Conservation (phyloP, 2,113 vertebrate genomes). For the Amia ocellicauda region DNA sequence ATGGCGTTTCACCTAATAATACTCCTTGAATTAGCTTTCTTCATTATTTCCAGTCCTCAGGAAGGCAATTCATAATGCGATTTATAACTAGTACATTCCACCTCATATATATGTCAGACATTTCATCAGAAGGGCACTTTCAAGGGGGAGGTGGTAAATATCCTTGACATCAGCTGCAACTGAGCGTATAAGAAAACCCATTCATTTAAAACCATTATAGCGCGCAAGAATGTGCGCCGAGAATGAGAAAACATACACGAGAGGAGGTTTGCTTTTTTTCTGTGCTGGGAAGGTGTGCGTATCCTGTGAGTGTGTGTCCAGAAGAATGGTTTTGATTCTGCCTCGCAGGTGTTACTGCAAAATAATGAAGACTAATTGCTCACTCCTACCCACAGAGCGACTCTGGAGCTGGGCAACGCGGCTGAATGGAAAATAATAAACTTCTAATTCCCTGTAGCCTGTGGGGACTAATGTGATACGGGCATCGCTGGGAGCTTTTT, state of each 20-base stretch:
- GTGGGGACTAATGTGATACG: background rate
- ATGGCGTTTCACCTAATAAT: conserved; percentile 34
- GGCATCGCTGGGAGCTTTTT: background rate
- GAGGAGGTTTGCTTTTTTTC: background rate
- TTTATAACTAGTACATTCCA: conserved; percentile 91
- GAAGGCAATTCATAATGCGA: conserved; percentile 86
- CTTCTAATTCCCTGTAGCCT: background rate
- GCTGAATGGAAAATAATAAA: background rate
- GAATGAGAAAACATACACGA: background rate
- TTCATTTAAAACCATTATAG: conserved; percentile 27
- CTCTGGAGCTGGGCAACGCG: background rate
- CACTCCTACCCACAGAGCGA: background rate
- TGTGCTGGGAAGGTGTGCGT: background rate
- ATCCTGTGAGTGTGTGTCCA: background rate
- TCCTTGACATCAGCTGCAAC: conserved; percentile 63
- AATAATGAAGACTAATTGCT: background rate
- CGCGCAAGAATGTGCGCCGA: background rate
- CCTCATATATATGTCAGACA: conserved; percentile 97
- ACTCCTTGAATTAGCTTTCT: conserved; percentile 70
- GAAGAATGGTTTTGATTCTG: background rate
- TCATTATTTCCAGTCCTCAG: conserved; percentile 81
- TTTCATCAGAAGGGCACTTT: conserved; percentile 83
- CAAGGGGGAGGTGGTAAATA: conserved; percentile 79
- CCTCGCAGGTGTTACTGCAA: background rate
- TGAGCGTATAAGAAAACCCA: conserved; percentile 32